Evolutionary conservation across 2,888 invertebrate species (phyloP), one percentile per base, ranked within the genome.

Genomic region (Catocala sponsa): DNA sequence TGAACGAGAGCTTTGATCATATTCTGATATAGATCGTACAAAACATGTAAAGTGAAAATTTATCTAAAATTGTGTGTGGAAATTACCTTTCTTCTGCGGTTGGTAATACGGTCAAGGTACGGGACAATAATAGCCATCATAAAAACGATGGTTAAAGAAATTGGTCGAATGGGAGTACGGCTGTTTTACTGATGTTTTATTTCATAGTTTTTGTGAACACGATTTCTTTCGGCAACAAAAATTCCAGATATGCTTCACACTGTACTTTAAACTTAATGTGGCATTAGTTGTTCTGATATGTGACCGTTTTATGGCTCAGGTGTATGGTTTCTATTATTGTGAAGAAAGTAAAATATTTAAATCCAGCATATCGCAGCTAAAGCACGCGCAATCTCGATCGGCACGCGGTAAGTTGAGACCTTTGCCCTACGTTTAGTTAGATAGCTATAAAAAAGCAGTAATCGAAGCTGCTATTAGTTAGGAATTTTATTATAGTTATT

Each of bases 341-440:
- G 54, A 65, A 75, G 79, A 62, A 63, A 62, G 70, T 57, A 65
- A 73, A 80, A 73, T 79, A 80, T 82, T 81, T 82, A 79, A 89
- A 90, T 84, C 75, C 74, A 70, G 78, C 86, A 72, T 85, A 80
- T 81, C 84, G 79, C 61, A 74, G 63, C 67, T 56, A 56, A 63
- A 63, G 79, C 90, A 90, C 89, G 89, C 78, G 83, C 79, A 70
- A 69, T 68, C 72, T 77, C 66, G 68, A 79, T 76, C 65, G 58
- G 72, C 71, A 63, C 63, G 77, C 59, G 44, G 67, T 67, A 77
- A 83, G 78, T 73, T 75, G 78, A 80, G 67, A 79, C 82, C 78
- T 80, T 69, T 74, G 78, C 76, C 81, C 80, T 80, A 74, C 74
- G 55, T 11, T 59, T 66, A 66, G 59, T 72, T 49, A 68, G 70